Percentiles rank a stretch among this genome's conserved stretches.
Conservation (phyloP, 1,140 invertebrate genomes). For the Bathynomus jamesi region DNA sequence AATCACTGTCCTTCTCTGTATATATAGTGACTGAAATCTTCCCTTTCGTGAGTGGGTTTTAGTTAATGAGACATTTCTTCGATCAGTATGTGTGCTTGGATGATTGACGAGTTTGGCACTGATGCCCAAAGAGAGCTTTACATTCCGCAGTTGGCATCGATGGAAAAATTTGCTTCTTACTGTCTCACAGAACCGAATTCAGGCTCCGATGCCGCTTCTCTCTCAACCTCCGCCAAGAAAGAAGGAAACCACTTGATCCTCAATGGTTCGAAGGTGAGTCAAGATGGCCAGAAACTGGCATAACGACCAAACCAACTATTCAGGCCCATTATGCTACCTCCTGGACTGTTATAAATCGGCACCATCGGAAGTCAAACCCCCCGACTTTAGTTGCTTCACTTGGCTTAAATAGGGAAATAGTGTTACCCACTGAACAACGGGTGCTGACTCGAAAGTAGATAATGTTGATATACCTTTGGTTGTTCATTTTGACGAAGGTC, state of each 20-base stretch:
- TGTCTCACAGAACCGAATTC: conserved; percentile 55
- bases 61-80: neutral
- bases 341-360: too few species aligned
- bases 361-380: too few species aligned
- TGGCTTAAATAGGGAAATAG: neutral
- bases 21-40: neutral
- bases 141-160: conserved; percentile 67
- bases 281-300: too few species aligned
- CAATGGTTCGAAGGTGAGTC: conserved; percentile 52
- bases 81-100: conserved; percentile 56
- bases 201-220: conserved; percentile 46
- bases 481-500: too few species aligned
- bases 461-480: neutral
- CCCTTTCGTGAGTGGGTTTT: neutral
- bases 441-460: neutral
- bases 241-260: conserved; percentile 48
- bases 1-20: too few species aligned
- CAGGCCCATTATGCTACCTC: too few species aligned
- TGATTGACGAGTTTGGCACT: conserved; percentile 72
- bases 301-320: too few species aligned
- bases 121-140: conserved; percentile 79
- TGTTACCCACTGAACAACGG: neutral
- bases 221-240: conserved; percentile 47
- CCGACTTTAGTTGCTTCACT: neutral
- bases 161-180: conserved; percentile 55